Evolutionary conservation across 2,888 invertebrate species (phyloP).

Genomic region (Spilarctia lutea): DNA sequence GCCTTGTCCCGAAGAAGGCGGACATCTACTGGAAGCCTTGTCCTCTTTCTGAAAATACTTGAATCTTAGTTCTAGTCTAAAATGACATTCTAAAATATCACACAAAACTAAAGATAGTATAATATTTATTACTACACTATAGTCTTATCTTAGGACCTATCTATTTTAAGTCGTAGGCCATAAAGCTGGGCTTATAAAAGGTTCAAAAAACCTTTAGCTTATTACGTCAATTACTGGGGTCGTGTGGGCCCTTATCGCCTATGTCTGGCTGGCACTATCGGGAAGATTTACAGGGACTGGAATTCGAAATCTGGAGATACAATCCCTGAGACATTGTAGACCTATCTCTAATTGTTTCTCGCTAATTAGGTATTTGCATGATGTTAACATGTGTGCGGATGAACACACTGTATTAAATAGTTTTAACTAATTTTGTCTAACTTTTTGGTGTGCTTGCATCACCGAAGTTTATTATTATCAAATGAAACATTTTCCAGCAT

Average conservation of each 20-base stretch:
- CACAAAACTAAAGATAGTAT: conserved; percentile 21
- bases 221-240: conserved; percentile 81
- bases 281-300: conserved; percentile 76
- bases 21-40: no score
- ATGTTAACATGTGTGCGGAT: background rate
- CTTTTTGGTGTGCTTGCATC: background rate
- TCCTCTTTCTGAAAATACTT: background rate
- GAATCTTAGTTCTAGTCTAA: background rate
- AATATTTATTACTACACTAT: conserved; percentile 42
- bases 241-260: conserved; percentile 74
- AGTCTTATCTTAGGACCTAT: conserved; percentile 60
- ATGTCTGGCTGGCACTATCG: conserved; percentile 72
- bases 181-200: conserved; percentile 57
- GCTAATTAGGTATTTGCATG: conserved; percentile 52
- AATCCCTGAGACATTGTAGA: conserved; percentile 59
- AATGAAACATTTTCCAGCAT: no score
- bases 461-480: no score
- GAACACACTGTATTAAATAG: background rate
- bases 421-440: no score
- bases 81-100: conserved; percentile 23
- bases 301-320: conserved; percentile 44
- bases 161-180: conserved; percentile 62
- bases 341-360: conserved; percentile 61
- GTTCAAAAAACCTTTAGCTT: conserved; percentile 67
- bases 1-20: background rate